These are phyloP conservation scores for Setipinna tenuifilis DNA, from an alignment of 2,797 vertebrate genomes.

Conservation along the genomic window DNA sequence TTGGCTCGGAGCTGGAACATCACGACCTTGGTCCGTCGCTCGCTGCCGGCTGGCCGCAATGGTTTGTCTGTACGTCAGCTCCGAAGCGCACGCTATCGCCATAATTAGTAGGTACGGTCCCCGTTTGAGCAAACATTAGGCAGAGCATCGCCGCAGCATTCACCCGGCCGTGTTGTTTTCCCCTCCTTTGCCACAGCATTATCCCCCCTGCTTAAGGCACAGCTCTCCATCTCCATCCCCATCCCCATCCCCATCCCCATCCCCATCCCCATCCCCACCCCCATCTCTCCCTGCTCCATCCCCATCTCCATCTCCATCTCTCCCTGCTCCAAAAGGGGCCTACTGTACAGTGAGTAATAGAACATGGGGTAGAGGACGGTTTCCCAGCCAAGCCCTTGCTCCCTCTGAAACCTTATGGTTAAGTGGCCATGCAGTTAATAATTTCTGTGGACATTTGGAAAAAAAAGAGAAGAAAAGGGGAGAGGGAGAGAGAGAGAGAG, in stretches of 20 bases:
- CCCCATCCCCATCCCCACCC: too few relatives aligned
- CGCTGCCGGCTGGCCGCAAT: slow-evolving; percentile 63
- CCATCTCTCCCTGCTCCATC: slow-evolving; percentile 40
- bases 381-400: slow-evolving; percentile 62
- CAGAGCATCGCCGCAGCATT: slow-evolving; percentile 57
- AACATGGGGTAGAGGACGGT: slow-evolving; percentile 53
- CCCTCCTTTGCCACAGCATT: slow-evolving; percentile 30
- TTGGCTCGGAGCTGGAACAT: slow-evolving; percentile 54
- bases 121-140: slow-evolving; percentile 63
- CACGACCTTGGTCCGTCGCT: slow-evolving; percentile 58
- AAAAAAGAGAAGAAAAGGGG: not conserved
- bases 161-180: slow-evolving; percentile 55
- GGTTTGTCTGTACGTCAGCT: slow-evolving; percentile 71
- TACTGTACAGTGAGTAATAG: slow-evolving; percentile 66
- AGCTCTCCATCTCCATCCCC: slow-evolving; percentile 37
- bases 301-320: not conserved
- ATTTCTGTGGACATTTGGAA: slow-evolving; percentile 55
- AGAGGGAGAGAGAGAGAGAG: not conserved
- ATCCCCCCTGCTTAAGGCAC: slow-evolving; percentile 50
- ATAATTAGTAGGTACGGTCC: slow-evolving; percentile 72
- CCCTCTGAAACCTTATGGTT: slow-evolving; percentile 63
- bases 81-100: slow-evolving; percentile 69
- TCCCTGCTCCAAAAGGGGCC: slow-evolving; percentile 51
- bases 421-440: slow-evolving; percentile 67
- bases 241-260: too few relatives aligned